phyloP scores from a whole-genome alignment of 2,888 invertebrate genomes.

The Mythimna loreyi region DNA sequence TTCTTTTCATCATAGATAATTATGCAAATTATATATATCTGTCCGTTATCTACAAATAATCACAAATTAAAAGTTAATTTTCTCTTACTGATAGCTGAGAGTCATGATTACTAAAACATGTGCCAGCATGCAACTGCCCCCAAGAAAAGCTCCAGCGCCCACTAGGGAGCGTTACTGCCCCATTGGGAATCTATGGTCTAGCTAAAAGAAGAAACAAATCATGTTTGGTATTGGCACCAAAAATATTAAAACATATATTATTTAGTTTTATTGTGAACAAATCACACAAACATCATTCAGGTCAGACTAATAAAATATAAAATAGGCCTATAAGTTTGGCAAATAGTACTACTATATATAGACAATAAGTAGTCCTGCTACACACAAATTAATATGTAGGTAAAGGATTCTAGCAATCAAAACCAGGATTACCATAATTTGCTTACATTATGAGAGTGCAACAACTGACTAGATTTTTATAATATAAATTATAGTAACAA shows the following conservation, averaged over 20 bases:
- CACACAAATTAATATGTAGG: slow-evolving; percentile 1
- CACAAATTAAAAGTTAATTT: too few species aligned
- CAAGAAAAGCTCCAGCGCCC: too few species aligned
- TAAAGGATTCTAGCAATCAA: slow-evolving; percentile 8
- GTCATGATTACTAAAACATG: too few species aligned
- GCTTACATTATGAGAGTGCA: slow-evolving; percentile 31
- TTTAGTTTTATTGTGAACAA: slow-evolving; percentile 9
- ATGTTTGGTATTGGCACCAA: too few species aligned
- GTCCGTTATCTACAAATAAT: too few species aligned
- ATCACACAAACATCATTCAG: not conserved
- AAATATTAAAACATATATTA: not conserved
- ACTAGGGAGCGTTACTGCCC: too few species aligned
- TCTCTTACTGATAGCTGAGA: too few species aligned
- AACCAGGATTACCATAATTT: not conserved
- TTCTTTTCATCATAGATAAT: too few species aligned
- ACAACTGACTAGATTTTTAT: slow-evolving; percentile 42
- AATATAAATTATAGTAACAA: not conserved
- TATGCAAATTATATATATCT: too few species aligned
- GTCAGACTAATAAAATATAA: slow-evolving; percentile 5
- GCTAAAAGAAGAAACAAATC: too few species aligned
- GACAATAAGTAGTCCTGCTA: not conserved
- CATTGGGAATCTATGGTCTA: too few species aligned
- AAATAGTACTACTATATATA: not conserved
- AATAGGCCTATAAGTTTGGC: slow-evolving; percentile 8
- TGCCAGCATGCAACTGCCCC: too few species aligned